Evolutionary conservation across 2,888 invertebrate genomes (phyloP).

Genomic region (Copidosoma aretas): DNA sequence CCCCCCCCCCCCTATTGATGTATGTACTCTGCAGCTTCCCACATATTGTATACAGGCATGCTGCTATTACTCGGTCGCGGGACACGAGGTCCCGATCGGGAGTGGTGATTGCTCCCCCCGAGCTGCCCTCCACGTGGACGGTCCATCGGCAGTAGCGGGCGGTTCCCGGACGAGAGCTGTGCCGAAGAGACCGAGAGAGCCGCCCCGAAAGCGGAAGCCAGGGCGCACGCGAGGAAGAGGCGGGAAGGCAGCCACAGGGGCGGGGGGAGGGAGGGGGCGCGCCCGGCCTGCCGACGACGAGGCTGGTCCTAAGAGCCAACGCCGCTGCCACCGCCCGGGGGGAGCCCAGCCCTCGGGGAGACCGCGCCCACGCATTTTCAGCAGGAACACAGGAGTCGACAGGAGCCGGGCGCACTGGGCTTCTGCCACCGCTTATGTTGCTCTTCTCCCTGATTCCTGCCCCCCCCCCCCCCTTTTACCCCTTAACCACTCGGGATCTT

Average conservation of each 20-base stretch:
- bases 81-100: too few species aligned
- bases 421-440: conserved; percentile 8
- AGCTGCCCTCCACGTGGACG: not conserved
- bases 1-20: not conserved
- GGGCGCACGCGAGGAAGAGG: not conserved
- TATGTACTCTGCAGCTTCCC: too few species aligned
- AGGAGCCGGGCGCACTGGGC: conserved; percentile 47
- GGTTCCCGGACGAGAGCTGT: not conserved
- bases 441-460: conserved; percentile 9
- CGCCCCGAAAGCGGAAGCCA: not conserved
- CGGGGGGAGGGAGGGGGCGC: conserved; percentile 11
- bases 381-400: conserved; percentile 58
- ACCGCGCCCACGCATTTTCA: conserved; percentile 63
- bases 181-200: not conserved
- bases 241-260: conserved; percentile 1
- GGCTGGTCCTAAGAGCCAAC: conserved; percentile 40
- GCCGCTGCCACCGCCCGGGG: conserved; percentile 46
- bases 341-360: conserved; percentile 62
- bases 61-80: not conserved
- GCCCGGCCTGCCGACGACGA: conserved; percentile 4
- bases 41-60: too few species aligned
- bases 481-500: too few species aligned
- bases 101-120: too few species aligned
- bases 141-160: not conserved
- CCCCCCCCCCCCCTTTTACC: not conserved